Evolutionary conservation across 2,797 vertebrate genomes (phyloP).

Genomic region (Nyctalus aviator): DNA sequence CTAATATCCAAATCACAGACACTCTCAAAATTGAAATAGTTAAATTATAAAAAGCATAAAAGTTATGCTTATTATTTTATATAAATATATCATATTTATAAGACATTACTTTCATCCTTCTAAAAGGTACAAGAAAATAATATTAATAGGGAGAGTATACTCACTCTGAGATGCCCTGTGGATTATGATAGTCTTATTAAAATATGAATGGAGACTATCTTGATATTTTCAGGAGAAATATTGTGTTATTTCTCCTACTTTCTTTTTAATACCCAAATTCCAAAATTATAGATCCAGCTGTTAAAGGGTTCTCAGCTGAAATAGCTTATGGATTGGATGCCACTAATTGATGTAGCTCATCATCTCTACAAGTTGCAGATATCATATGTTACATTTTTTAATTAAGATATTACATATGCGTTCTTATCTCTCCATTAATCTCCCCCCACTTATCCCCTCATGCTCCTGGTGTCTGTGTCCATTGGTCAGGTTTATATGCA

Average conservation of each 20-base stretch:
- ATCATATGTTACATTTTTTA: background rate
- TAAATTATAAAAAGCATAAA: background rate
- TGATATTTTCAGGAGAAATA: conserved; percentile 29
- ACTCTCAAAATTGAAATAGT: background rate
- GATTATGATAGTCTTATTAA: background rate
- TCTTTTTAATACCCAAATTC: background rate
- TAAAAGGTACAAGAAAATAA: background rate
- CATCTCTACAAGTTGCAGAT: background rate
- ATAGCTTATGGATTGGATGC: background rate
- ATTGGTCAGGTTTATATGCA: too few relatives aligned
- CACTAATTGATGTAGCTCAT: background rate
- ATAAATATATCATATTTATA: background rate
- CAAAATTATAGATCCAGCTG: background rate
- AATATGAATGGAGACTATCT: background rate
- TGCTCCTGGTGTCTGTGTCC: too few relatives aligned
- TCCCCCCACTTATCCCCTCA: too few relatives aligned
- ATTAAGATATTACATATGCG: too few relatives aligned
- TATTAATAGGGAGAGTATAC: background rate
- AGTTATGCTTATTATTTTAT: background rate
- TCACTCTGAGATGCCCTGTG: background rate
- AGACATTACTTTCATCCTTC: background rate
- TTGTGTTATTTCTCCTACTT: background rate
- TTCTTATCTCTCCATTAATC: too few relatives aligned
- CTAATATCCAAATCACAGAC: background rate
- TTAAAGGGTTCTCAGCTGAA: background rate